Evolutionary conservation across 2,113 vertebrate species (phyloP), one percentile per base, ranked within the genome.

Genomic region (Aegithalos caudatus): DNA sequence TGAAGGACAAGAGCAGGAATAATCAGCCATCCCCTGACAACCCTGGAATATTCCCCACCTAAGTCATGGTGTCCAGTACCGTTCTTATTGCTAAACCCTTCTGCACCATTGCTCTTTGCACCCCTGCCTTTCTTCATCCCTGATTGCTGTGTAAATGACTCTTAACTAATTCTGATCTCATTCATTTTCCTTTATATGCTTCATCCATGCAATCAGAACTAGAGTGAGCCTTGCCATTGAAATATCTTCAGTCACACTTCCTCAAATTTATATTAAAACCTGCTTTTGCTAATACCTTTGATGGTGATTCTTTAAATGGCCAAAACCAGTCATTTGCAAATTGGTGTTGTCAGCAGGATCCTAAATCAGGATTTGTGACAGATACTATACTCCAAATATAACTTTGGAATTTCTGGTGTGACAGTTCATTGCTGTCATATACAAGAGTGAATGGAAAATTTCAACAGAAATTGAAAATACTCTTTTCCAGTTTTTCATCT

Each of bases 291-390:
- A 53, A 47, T 40, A 27, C 17, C 9, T 35, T 67, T 54, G 47
- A 53, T n/a, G 20, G 24, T 47, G n/a, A 27, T 67, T 35, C 10
- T 61, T 61, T 35, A 31, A 54, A 21, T 27, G 24, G 17, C 20
- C 29, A 54, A 47, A 74, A 47, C 28, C 29, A 35, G 16, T 67
- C 2, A 47, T 53, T 72, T 65, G 12, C 18, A 54, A 54, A 69
- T 3, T 69, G 14, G 10, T 0, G 0, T 16, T 27, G n/a, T 22
- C 40, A 76, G 24, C 4, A 54, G 40, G 25, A 61, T 47, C 20
- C 28, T 27, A 47, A 61, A 67, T 54, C n/a, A 40, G 47, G 14
- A 82, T 69, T 76, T 61, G 7, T 61, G n/a, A 31, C 15, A 38
- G 24, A 31, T 40, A 11, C 16, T 47, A 7, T 15, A 28, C 27